Evolutionary conservation across 2,797 vertebrate species (phyloP), one percentile per base, ranked within the genome.

Genomic region (Triplophysa yarkandensis): DNA sequence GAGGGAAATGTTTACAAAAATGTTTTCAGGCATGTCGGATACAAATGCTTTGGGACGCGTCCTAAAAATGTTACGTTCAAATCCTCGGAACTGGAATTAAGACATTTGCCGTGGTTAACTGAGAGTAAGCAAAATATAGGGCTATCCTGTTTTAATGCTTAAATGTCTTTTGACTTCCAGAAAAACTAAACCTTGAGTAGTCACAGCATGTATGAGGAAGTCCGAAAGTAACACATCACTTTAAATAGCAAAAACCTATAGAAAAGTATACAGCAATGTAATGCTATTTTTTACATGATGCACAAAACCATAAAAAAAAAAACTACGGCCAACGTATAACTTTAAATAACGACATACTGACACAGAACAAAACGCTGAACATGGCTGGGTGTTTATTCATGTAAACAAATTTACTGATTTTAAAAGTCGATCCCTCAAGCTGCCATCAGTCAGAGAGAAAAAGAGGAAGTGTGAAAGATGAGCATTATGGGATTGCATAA

Each of bases 1-100:
- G 61, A 71, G 62, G 41, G 58, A 60, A 77, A 80, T 69, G 76
- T 78, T 71, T 80, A 87, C 77, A 83, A 79, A 88, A 81, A 68
- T 67, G 62, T 75, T 28, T 54, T 41, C 52, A 57, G 55, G 30
- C n/a, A 50, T 14, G 73, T 70, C 61, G 55, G 30, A 70, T 48
- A 66, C 66, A 64, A 77, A 72, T 19, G 34, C 1, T 27, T 77
- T 65, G 63, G 68, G 69, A 66, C 34, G 25, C 61, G 39, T 66
- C 36, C 54, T 66, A 71, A 60, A 79, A 79, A 78, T 57, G 48
- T 64, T 73, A 61, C 39, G 30, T 50, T 44, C 19, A 68, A 68
- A 62, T 71, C 70, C 55, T 19, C 43, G 36, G 41, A 54, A 67
- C 68, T 34, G 44, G 50, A 52, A 71, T 14, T 10, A 36, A 2